These are phyloP conservation scores for Himalopsyche anomala DNA, from an alignment of 2,888 invertebrate genomes.

Conservation along the genomic window DNA sequence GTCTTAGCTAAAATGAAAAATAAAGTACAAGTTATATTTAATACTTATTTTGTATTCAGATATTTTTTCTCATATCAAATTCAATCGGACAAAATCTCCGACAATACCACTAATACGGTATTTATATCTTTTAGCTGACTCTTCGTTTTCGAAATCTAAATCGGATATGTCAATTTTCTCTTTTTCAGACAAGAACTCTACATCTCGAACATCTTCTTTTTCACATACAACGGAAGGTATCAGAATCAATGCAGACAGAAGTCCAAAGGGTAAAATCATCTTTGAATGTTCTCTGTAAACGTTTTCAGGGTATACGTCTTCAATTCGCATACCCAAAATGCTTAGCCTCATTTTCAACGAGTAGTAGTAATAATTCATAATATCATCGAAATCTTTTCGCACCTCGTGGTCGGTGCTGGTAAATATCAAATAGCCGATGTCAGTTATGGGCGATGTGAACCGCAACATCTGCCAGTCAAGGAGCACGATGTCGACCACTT, in stretches of 20 bases:
- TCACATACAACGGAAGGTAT: conserved; percentile 58
- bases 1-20: no score
- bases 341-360: conserved; percentile 41
- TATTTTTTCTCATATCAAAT: conserved; percentile 47
- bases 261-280: conserved; percentile 54
- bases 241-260: conserved; percentile 53
- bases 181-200: conserved; percentile 57
- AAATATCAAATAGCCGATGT: conserved; percentile 61
- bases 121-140: conserved; percentile 50
- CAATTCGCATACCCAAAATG: conserved; percentile 50
- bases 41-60: no score
- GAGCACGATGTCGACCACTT: conserved; percentile 52
- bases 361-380: conserved; percentile 59
- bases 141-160: conserved; percentile 51
- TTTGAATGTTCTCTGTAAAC: conserved; percentile 57
- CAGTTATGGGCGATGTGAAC: conserved; percentile 60
- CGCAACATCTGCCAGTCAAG: conserved; percentile 63
- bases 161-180: conserved; percentile 53
- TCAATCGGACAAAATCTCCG: conserved; percentile 48
- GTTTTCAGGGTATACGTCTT: conserved; percentile 55
- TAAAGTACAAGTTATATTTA: no score
- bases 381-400: conserved; percentile 49
- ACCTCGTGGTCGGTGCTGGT: conserved; percentile 56
- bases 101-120: conserved; percentile 57
- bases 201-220: conserved; percentile 58